Base-by-base conservation (phyloP, 2,113 vertebrate species). In the Cepphus grylle region DNA sequence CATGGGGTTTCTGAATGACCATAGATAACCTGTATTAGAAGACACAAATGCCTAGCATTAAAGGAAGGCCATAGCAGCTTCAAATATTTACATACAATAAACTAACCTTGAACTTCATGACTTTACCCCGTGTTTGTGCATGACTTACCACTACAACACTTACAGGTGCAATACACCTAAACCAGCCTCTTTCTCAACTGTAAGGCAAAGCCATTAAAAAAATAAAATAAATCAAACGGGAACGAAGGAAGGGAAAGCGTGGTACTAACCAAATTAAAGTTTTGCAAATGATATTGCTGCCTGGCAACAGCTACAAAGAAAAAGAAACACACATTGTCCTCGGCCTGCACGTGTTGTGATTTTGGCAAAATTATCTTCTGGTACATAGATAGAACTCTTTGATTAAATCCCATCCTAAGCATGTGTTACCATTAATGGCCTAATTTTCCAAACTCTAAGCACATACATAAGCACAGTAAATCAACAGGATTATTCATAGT, bases 401-500 rank as follows among this genome's bases (percentile, higher is more conserved):
- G 25, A 76, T 66, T 88, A 90, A 90, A 96, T 45, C 66, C 66
- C 66, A 53, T 38, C 66, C 58, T 52, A 91, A 79, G 71, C 56
- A 52, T 16, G 36, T 14, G 45, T 40, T 85, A 53, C 34, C 52
- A 72, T 50, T 79, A 93, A 91, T 1, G 20, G 26, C 78, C 45
- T 85, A 63, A 72, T 94, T 88, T 90, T 73, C 67, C 80, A 83
- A 77, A 78, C 34, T 78, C 25, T 36, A 58, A 86, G 40, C 5
- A 14, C 1, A 12, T 58, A 80, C 34, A 81, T 67, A 87, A 91
- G 61, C 66, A 81, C 30, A 53, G 62, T 69, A 93, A 76, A 95
- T 87, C 74, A 86, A 92, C 36, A 53, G 49, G 70, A 94, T 87
- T 91, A 73, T 90, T 96, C 76, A 61, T 88, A 58, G 45, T 88